Base-by-base conservation (phyloP, 2,888 invertebrate genomes). In the Charanyca ferruginea region DNA sequence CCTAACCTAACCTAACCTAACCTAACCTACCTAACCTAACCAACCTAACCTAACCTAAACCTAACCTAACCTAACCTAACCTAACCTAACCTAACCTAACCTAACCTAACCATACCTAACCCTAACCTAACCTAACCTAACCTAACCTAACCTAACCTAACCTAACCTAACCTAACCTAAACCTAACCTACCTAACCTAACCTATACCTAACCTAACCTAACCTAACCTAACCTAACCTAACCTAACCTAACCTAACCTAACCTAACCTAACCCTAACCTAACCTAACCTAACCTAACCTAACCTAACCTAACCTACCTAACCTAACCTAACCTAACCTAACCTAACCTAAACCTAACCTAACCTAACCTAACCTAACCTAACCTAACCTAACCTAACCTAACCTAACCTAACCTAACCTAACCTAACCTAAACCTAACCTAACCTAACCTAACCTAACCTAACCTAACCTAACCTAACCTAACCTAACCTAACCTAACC, bases 1-100 rank as follows among this genome's bases (percentile, higher is more conserved):
- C 49, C 49, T 65, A 70, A 70, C 69, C 69, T 64, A 69, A 64
- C 69, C 69, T 64, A 69, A 69, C 69, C 69, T 64, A 69, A 69
- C 69, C 69, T 64, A 69, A 69, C 69, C n/a, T n/a, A n/a, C n/a
- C n/a, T n/a, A n/a, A n/a, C n/a, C 69, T 64, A 63, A 64, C 66
- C 66, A 66, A 59, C 66, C 66, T 59, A 66, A 66, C 66, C 65
- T 58, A 66, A 60, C 66, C 66, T 59, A 66, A 49, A 66, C 66
- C 66, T 59, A 66, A 66, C 66, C 66, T 59, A 58, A 58, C 44
- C 51, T 45, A 52, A 65, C 51, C 51, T 44, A 58, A 65, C 65
- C 65, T 58, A 65, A n/a, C n/a, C n/a, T n/a, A n/a, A n/a, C n/a
- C n/a, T n/a, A n/a, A n/a, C 65, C 65, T 59, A 66, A 66, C 66